Conservation (phyloP, 2,888 invertebrate species). For the Adelognathus sp. region DNA sequence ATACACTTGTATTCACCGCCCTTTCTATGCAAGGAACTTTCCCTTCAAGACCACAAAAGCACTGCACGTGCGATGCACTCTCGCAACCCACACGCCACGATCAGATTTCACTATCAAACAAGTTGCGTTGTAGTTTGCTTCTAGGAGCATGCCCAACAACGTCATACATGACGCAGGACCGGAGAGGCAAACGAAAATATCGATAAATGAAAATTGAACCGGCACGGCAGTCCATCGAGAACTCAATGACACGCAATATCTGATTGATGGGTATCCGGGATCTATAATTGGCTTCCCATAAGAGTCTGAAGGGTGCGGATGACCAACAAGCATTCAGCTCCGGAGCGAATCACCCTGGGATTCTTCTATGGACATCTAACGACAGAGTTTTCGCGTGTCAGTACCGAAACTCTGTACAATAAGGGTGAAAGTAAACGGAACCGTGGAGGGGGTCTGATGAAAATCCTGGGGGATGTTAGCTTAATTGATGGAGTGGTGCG, state of each 20-base stretch:
- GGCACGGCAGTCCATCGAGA: neutral
- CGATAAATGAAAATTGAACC: neutral
- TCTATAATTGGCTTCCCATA: neutral
- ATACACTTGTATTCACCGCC: neutral
- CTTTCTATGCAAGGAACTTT: neutral
- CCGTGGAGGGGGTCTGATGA: slow-evolving; percentile 49
- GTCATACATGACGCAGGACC: neutral
- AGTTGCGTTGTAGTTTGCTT: neutral
- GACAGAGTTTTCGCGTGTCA: slow-evolving; percentile 53
- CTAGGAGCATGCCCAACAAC: neutral
- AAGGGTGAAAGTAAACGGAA: slow-evolving; percentile 29
- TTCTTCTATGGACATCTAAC: neutral
- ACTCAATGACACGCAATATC: neutral
- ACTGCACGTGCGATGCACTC: neutral
- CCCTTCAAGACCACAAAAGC: neutral
- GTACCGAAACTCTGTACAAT: slow-evolving; percentile 23
- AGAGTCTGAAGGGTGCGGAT: neutral
- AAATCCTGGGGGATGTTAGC: slow-evolving; percentile 70
- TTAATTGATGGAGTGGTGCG: slow-evolving; percentile 77
- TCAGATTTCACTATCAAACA: neutral
- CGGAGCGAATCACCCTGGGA: neutral
- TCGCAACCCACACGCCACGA: neutral
- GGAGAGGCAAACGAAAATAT: neutral
- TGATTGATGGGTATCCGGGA: neutral
- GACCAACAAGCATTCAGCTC: neutral